These are phyloP conservation scores for Sula dactylatra DNA, from an alignment of 2,113 vertebrate species.

Conservation along the genomic window DNA sequence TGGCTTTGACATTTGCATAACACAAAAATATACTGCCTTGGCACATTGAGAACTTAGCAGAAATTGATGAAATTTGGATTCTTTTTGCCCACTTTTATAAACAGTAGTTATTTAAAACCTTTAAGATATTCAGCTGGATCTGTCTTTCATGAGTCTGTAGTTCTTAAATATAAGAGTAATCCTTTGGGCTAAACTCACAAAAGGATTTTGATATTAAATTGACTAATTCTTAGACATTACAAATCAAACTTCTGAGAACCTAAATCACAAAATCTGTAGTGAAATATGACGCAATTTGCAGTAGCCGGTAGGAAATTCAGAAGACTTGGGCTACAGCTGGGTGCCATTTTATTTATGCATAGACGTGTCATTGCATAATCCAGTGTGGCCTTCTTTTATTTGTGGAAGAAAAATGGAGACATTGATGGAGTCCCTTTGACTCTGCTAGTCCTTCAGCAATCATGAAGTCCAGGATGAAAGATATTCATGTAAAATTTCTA, in stretches of 20 bases:
- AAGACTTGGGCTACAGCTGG: not conserved
- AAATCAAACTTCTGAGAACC: not conserved
- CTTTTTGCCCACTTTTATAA: not conserved
- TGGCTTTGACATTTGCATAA: slow-evolving; percentile 11
- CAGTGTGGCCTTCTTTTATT: not conserved
- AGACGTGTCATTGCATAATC: not conserved
- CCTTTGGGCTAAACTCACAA: not conserved
- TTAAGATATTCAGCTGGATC: not conserved
- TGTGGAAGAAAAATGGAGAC: not conserved
- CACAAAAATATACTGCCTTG: slow-evolving; percentile 18
- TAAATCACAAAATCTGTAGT: not conserved
- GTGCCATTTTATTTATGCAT: not conserved
- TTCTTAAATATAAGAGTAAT: not conserved
- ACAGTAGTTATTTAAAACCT: slow-evolving; percentile 16
- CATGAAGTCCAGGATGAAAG: not conserved
- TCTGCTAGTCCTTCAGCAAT: not conserved
- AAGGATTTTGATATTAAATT: slow-evolving; percentile 26
- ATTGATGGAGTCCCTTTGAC: not conserved
- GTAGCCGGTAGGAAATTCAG: not conserved
- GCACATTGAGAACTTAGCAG: not conserved
- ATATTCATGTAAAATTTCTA: not conserved
- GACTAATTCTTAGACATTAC: not conserved
- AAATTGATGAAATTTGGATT: slow-evolving; percentile 8
- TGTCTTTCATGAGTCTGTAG: not conserved
- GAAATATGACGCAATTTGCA: not conserved